A percentile compares a stretch with the other conserved stretches of the same genome.
Conservation (phyloP, 2,888 invertebrate species). For the Parnassius glacialis region DNA sequence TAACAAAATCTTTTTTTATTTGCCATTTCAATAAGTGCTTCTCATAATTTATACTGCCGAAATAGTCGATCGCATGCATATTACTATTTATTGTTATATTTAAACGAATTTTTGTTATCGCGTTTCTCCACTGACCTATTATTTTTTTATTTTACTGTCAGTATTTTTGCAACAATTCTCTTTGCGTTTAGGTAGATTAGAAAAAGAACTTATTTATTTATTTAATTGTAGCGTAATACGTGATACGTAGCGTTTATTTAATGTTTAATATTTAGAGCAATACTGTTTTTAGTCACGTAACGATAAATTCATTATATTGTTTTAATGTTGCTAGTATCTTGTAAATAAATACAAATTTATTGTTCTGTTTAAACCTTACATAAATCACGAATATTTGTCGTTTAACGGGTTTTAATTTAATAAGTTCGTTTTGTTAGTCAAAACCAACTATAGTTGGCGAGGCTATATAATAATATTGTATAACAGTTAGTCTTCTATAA, state of each 20-base stretch:
- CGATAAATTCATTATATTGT: conserved; percentile 44
- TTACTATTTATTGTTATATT: neutral
- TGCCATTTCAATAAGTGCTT: neutral
- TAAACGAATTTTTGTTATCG: conserved; percentile 8
- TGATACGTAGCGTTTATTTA: conserved; percentile 63
- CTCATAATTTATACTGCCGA: neutral
- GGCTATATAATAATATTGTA: neutral
- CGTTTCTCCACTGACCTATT: conserved; percentile 28
- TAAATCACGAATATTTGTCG: conserved; percentile 5
- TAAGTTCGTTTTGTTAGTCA: conserved; percentile 18
- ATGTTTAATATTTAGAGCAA: conserved; percentile 69
- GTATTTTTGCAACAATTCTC: conserved; percentile 71
- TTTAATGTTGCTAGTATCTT: conserved; percentile 37
- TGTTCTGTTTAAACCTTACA: conserved; percentile 15
- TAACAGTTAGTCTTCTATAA: neutral
- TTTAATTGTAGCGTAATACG: conserved; percentile 66
- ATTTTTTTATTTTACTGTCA: conserved; percentile 55
- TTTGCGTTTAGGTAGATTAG: conserved; percentile 68
- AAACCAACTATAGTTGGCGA: conserved; percentile 1
- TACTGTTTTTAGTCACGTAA: conserved; percentile 53
- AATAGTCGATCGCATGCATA: neutral
- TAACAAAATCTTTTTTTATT: conserved; percentile 1
- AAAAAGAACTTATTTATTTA: conserved; percentile 78
- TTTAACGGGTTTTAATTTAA: conserved; percentile 17
- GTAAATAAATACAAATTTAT: conserved; percentile 35